These are phyloP conservation scores for Xerus rutilus DNA, from an alignment of 2,797 vertebrate genomes.

Conservation along the genomic window DNA sequence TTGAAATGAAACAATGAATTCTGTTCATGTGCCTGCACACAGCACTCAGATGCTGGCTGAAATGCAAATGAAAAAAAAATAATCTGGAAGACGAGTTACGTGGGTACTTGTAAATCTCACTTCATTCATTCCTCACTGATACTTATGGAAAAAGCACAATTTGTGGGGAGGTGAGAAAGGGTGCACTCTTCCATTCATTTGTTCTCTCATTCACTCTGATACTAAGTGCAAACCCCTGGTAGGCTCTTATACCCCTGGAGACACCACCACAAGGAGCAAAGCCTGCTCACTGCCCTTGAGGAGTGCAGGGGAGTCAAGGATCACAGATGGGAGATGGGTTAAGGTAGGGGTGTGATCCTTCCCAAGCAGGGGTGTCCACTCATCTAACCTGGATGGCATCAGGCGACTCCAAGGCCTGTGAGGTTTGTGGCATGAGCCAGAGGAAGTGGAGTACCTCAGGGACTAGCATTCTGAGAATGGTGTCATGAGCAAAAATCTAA, in stretches of 20 bases:
- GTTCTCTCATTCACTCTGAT: background rate
- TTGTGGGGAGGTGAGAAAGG: background rate
- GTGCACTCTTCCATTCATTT: background rate
- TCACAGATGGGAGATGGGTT: background rate
- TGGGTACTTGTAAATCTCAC: too few relatives aligned
- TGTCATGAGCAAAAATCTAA: background rate
- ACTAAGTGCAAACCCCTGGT: too few relatives aligned
- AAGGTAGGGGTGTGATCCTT: background rate
- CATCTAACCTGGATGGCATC: too few relatives aligned
- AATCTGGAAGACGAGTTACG: background rate
- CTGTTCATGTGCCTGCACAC: background rate
- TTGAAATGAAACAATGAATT: background rate
- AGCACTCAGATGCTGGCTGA: background rate
- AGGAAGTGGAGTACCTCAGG: background rate
- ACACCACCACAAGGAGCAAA: background rate
- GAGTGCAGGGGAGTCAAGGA: background rate
- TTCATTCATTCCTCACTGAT: background rate
- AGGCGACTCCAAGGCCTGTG: background rate
- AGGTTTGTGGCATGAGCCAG: background rate
- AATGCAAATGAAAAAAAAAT: background rate
- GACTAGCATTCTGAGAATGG: background rate
- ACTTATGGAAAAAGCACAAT: background rate
- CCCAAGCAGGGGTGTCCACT: rapidly evolving
- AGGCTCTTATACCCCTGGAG: background rate
- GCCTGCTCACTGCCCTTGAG: background rate